phyloP scores from a whole-genome alignment of 2,888 invertebrate species.

The Nesidiocoris tenuis region DNA sequence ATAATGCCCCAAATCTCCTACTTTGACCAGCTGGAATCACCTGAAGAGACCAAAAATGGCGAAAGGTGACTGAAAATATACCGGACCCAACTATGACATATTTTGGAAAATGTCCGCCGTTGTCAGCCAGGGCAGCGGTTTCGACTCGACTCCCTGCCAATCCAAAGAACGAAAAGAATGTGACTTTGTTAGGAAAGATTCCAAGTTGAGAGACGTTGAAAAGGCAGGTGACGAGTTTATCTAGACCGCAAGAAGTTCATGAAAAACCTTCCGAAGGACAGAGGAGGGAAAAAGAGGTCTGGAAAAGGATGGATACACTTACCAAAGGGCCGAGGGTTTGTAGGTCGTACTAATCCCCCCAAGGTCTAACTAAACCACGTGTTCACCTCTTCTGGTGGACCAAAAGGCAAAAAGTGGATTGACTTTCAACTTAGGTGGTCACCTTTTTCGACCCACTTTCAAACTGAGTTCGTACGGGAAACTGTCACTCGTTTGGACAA shows the following conservation, averaged over 20 bases:
- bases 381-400: neutral
- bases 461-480: neutral
- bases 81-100: too few relatives aligned
- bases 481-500: neutral
- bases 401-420: neutral
- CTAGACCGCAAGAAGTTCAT: conserved; percentile 37
- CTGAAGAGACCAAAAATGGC: too few relatives aligned
- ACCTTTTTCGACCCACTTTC: neutral
- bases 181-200: neutral
- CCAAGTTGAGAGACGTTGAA: conserved; percentile 23
- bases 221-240: conserved; percentile 33
- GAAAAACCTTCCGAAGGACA: conserved; percentile 10
- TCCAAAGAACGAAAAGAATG: neutral
- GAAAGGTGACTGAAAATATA: too few relatives aligned
- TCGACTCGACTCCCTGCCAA: too few relatives aligned
- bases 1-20: too few relatives aligned
- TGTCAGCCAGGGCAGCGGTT: too few relatives aligned
- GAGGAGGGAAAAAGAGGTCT: neutral
- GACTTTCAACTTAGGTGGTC: conserved; percentile 34
- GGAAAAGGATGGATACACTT: neutral
- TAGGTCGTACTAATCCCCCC: conserved; percentile 11
- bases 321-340: neutral
- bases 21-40: too few relatives aligned
- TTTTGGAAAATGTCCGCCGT: too few relatives aligned
- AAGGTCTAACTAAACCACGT: conserved; percentile 23